Evolutionary conservation across 2,797 vertebrate species (phyloP).

Genomic region (Antrozous pallidus): DNA sequence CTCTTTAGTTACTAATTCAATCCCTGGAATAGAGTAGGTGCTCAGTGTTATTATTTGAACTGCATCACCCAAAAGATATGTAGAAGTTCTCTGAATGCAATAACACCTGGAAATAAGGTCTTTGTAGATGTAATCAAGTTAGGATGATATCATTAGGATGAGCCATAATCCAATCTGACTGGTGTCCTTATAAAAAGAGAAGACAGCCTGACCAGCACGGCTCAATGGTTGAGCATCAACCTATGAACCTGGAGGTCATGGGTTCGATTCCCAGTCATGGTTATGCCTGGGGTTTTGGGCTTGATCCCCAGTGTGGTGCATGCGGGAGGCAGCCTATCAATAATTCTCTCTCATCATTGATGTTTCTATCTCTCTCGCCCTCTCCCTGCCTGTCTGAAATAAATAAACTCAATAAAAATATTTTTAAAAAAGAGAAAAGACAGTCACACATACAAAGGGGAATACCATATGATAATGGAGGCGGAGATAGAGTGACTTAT

Average conservation of each 20-base stretch:
- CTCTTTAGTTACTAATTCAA: neutral
- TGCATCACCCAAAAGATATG: neutral
- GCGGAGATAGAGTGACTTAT: neutral
- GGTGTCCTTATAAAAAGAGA: neutral
- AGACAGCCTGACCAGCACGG: neutral
- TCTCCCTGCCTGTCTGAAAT: too few species aligned
- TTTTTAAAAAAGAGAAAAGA: too few species aligned
- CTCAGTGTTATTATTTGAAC: neutral
- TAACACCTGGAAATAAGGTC: neutral
- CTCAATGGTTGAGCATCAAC: too few species aligned
- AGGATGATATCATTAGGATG: neutral
- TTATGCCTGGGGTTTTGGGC: too few species aligned
- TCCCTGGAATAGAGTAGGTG: neutral
- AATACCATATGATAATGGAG: neutral
- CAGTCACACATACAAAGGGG: neutral
- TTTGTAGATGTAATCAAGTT: neutral
- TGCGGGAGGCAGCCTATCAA: too few species aligned
- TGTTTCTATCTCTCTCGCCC: too few species aligned
- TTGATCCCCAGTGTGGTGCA: too few species aligned
- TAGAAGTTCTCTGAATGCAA: neutral
- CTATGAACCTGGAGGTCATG: too few species aligned
- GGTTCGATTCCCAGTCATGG: too few species aligned
- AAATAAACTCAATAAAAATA: too few species aligned
- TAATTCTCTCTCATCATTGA: too few species aligned
- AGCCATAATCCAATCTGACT: neutral